Percentiles rank a stretch among this genome's conserved stretches.
phyloP scores from a whole-genome alignment of 2,888 invertebrate species.

The Phymatocera aterrima region DNA sequence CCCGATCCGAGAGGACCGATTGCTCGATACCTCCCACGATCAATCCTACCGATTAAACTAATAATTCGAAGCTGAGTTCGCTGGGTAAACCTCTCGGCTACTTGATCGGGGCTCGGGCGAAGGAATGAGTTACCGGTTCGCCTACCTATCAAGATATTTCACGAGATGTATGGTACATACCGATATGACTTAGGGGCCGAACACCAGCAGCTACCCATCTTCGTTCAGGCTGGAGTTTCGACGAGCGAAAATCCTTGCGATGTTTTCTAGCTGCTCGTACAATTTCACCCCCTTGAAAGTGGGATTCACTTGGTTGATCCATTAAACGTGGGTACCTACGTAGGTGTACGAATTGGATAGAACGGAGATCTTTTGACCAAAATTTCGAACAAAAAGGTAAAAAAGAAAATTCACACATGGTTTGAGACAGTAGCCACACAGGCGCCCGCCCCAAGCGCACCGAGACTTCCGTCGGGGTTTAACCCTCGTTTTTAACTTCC shows the following conservation, averaged over 20 bases:
- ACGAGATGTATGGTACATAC: constrained; percentile 37
- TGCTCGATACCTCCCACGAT: constrained; percentile 52
- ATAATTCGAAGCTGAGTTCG: constrained; percentile 55
- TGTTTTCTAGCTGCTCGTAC: neutral
- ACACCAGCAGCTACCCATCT: constrained; percentile 14
- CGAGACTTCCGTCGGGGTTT: constrained; percentile 22
- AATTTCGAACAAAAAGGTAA: neutral
- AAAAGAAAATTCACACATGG: neutral
- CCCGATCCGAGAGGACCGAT: neutral
- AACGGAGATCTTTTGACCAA: neutral
- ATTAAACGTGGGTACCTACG: too few relatives aligned
- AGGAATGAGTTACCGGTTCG: constrained; percentile 42
- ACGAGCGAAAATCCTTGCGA: constrained; percentile 1
- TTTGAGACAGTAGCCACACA: constrained; percentile 1
- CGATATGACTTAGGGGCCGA: constrained; percentile 38
- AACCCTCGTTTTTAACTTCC: constrained; percentile 22
- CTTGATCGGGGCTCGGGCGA: constrained; percentile 49
- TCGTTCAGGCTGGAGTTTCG: neutral
- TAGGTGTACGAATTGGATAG: neutral
- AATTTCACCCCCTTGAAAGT: neutral
- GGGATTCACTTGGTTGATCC: too few relatives aligned
- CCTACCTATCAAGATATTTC: constrained; percentile 35
- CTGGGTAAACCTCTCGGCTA: constrained; percentile 49
- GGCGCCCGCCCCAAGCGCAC: neutral
- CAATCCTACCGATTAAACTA: constrained; percentile 60